Evolutionary conservation across 2,797 vertebrate species (phyloP).

Genomic region (Syndactyla subalaris): DNA sequence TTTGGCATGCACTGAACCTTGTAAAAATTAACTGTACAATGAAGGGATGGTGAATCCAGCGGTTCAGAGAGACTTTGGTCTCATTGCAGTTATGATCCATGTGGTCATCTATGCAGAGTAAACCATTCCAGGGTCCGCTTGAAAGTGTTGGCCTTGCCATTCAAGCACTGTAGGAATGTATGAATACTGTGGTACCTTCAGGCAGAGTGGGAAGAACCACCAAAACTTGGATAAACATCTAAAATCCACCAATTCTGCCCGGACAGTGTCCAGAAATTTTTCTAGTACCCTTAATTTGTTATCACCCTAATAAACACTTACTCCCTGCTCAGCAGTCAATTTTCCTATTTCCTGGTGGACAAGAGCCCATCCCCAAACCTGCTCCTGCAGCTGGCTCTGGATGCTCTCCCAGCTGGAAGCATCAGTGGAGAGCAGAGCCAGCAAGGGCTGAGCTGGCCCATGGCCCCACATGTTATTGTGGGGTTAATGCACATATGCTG

Average conservation of each 20-base stretch:
- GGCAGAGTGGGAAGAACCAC: neutral
- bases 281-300: neutral
- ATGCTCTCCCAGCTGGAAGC: neutral
- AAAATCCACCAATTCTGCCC: neutral
- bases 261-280: fast-evolving
- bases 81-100: neutral
- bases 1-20: neutral
- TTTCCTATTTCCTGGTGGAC: neutral
- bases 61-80: neutral
- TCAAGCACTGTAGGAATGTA: neutral
- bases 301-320: neutral
- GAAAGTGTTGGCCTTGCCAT: neutral
- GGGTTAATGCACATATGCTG: neutral
- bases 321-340: neutral
- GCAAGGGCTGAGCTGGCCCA: neutral
- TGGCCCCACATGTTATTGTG: neutral
- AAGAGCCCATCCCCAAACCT: neutral
- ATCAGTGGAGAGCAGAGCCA: fast-evolving
- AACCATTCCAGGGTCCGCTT: neutral
- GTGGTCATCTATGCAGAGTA: neutral
- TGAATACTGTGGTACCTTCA: fast-evolving
- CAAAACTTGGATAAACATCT: neutral
- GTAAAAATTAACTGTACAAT: neutral
- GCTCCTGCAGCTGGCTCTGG: neutral
- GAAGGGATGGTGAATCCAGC: neutral